Base-by-base conservation (phyloP, 2,113 vertebrate species). In the Caloenas nicobarica region DNA sequence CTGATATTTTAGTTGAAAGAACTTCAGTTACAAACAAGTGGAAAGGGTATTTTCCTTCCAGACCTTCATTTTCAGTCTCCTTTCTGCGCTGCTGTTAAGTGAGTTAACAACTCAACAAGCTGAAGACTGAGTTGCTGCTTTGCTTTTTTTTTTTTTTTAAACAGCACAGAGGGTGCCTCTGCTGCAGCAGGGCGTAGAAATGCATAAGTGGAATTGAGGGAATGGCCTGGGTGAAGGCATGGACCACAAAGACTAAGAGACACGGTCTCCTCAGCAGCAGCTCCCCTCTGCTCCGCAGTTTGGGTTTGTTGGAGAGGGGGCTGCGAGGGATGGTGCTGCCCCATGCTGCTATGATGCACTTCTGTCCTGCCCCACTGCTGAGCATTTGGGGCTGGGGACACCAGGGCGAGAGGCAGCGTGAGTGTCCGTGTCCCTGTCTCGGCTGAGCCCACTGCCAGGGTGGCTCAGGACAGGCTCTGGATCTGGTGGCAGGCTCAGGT, bases 361-460 rank as follows among this genome's bases (percentile, higher is more conserved):
- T 48, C 50, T 0, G 0, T 65, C 18, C 72, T 77, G 38, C 23
- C 38, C 50, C 22, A 13, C 44, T 0, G 0, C 38, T 10, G 48
- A 40, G 12, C 13, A 10, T 17, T 21, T 34, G 29, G 38, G 21
- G 14, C 2, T 3, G 31, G 15, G 5, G 2, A 1, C 51, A 28
- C 13, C 3, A 2, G 8, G 6, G 22, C 25, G 36, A 64, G 60
- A 66, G 24, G 46, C 38, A 72, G 19, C 0, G 0, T 5, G 4
- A 40, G 10, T 9, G 19, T 51, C 38, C 3, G 0, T 22, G 28
- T 38, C 29, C 31, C 15, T 25, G 16, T 57, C 28, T 24, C 3
- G 9, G 12, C 31, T 57, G n/a, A 71, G 16, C 31, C n/a, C 25
- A 22, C 33, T 78, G 42, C 36, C 31, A 42, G 11, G 11, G 38